Evolutionary conservation across 2,797 vertebrate species (phyloP).

Genomic region (Oryzias sinensis): DNA sequence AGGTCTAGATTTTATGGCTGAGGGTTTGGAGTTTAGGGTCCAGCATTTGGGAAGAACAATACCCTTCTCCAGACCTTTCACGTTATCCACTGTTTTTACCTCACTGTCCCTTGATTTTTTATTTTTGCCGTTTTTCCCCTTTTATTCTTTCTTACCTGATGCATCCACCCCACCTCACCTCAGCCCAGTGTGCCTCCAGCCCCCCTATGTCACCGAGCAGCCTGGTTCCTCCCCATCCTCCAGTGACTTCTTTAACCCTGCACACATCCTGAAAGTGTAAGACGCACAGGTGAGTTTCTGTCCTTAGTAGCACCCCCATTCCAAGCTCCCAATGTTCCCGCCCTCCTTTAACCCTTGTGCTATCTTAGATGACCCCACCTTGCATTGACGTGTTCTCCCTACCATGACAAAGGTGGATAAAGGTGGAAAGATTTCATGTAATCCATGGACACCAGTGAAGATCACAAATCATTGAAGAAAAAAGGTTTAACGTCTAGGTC

Average conservation of each 20-base stretch:
- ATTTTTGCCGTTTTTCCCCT: conserved; percentile 30
- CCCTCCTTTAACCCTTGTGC: neutral
- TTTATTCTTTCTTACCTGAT: conserved; percentile 9
- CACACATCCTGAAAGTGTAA: conserved; percentile 91
- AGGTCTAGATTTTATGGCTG: no score
- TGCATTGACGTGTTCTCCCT: no score
- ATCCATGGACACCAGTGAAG: no score
- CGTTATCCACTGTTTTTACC: neutral
- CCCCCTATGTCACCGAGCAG: conserved; percentile 87
- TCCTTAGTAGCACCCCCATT: conserved; percentile 14
- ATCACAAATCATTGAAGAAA: no score
- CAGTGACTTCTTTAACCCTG: conserved; percentile 78
- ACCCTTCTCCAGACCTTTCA: no score
- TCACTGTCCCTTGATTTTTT: conserved; percentile 7
- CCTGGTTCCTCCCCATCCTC: conserved; percentile 82
- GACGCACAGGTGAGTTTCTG: conserved; percentile 68
- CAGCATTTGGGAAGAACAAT: no score
- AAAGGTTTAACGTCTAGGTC: no score
- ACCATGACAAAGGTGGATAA: no score
- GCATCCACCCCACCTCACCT: conserved; percentile 42
- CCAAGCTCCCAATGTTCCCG: neutral
- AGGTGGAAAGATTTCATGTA: no score
- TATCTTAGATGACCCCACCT: no score
- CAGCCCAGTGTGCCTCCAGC: conserved; percentile 88
- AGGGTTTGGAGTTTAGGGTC: no score